Conservation (phyloP, 2,888 invertebrate genomes). For the Rhingia campestris region DNA sequence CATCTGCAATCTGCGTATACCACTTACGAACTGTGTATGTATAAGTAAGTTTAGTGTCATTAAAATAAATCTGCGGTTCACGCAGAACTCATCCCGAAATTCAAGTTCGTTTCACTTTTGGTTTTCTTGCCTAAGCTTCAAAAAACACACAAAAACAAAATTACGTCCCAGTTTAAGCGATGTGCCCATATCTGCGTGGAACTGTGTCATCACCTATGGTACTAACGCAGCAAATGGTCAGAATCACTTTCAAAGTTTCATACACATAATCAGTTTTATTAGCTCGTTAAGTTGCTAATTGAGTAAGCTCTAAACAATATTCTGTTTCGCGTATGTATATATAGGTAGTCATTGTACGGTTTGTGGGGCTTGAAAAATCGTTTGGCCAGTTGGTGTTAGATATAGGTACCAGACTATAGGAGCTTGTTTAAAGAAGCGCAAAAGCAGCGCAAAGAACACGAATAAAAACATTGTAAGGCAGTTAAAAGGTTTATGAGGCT, state of each 20-base stretch:
- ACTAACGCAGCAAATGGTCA: not conserved
- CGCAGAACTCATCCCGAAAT: not conserved
- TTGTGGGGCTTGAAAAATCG: slow-evolving; percentile 12
- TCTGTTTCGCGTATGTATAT: slow-evolving; percentile 4
- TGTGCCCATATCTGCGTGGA: not conserved
- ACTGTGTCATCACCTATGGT: slow-evolving; percentile 22
- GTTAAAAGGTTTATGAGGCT: slow-evolving; percentile 69
- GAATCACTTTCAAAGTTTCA: slow-evolving; percentile 18
- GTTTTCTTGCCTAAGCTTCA: not conserved
- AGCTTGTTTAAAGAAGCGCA: slow-evolving; percentile 37
- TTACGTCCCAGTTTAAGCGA: not conserved
- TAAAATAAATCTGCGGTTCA: not conserved
- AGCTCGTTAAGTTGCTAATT: slow-evolving; percentile 64
- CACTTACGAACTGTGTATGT: not conserved
- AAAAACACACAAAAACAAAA: not conserved
- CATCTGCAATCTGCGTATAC: not conserved
- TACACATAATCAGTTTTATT: slow-evolving; percentile 42
- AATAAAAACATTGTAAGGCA: slow-evolving; percentile 24
- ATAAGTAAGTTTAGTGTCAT: not conserved
- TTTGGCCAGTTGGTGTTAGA: slow-evolving; percentile 19
- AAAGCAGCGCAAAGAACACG: not conserved
- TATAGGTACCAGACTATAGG: not conserved
- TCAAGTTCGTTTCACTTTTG: slow-evolving; percentile 7
- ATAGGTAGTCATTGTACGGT: not conserved
- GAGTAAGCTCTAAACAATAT: slow-evolving; percentile 38